Percentiles rank a stretch among this genome's conserved stretches.
Conservation (phyloP, 2,797 vertebrate genomes). For the Spatula versicolor region DNA sequence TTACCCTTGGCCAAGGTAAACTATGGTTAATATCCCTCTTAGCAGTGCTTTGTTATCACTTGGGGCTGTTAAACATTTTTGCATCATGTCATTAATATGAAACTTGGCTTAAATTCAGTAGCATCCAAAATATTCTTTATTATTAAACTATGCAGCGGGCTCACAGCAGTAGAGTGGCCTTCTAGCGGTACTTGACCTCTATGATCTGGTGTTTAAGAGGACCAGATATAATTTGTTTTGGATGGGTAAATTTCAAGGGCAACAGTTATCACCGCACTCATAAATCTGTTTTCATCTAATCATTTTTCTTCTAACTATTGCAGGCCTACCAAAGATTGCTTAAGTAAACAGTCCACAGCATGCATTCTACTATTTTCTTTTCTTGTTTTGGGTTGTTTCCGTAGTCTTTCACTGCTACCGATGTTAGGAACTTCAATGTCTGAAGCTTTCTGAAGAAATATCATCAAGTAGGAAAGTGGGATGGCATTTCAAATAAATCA, state of each 20-base stretch:
- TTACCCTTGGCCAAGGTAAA: background rate
- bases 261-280: fast-evolving
- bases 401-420: background rate
- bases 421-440: background rate
- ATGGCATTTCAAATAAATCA: background rate
- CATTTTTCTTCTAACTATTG: background rate
- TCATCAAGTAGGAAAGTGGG: background rate
- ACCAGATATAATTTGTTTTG: background rate
- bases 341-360: background rate
- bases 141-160: background rate
- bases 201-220: background rate
- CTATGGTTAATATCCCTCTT: background rate
- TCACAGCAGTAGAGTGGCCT: background rate
- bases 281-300: background rate
- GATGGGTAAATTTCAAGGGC: background rate
- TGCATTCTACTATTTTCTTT: background rate
- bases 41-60: background rate
- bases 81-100: background rate
- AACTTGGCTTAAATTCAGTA: background rate
- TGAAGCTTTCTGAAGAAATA: background rate
- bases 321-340: background rate
- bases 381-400: background rate
- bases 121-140: background rate
- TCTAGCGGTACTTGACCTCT: background rate
- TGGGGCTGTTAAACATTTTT: background rate